Evolutionary conservation across 1,140 invertebrate genomes (phyloP), one percentile per base, ranked within the genome.

Genomic region (Megalopta genalis): DNA sequence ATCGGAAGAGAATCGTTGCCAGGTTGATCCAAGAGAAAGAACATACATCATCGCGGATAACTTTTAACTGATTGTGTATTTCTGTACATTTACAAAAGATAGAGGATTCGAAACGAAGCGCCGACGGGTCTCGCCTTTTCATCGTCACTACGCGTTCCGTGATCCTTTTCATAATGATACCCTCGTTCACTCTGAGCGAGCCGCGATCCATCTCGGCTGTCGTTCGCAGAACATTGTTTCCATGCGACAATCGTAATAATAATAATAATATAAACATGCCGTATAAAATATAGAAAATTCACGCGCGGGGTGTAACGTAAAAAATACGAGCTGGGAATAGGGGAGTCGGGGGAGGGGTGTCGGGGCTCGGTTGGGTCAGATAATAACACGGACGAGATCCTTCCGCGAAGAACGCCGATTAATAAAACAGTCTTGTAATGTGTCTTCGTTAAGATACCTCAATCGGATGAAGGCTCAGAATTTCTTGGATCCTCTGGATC

Each of bases 391-490:
- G 62, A 69, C 66, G 75, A 83, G 65, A 84, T 84, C 81, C 62
- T 81, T 85, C 70, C 81, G 74, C 83, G 83, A 84, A 72, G 83
- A 87, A 88, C 82, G 85, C 84, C 86, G 88, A 89, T 90, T 52
- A 90, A 46, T 16, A 74, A 88, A 90, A 92, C 90, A 90, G 90
- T 91, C 90, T 91, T 91, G 83, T 88, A 84, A 89, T 86, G 87
- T 85, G 86, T 54, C 67, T 67, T 66, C 21, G 10, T 52, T 14
- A 52, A 66, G 39, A 32, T 57, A 63, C 59, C 23, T 57, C 18
- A 52, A 10, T n/a, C 25, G 49, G 60, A 74, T 25, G 37, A 59
- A 75, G n/a, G 37, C 32, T 69, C 64, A 54, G 54, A 69, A 27
- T 7, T 14, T 79, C 7, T 32, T 25, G 37, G n/a, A 14, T 14